Conservation (phyloP, 2,888 invertebrate genomes). For the Buathra laborator region DNA sequence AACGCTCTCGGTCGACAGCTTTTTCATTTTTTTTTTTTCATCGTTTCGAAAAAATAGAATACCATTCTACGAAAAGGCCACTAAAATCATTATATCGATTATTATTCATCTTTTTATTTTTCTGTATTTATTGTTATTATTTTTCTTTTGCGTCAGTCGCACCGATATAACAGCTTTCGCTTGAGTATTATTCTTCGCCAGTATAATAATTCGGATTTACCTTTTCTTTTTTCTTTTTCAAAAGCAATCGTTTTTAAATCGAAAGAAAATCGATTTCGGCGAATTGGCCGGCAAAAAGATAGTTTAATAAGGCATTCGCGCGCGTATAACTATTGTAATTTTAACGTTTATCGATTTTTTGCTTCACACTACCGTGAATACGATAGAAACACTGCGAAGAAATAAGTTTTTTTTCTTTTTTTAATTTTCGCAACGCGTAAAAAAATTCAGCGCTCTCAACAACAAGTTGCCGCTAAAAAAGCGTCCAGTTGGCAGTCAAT, state of each 20-base stretch:
- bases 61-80: conserved; percentile 72
- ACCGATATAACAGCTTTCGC: conserved; percentile 42
- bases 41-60: conserved; percentile 64
- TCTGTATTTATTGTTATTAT: conserved; percentile 21
- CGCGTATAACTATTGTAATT: too few relatives aligned
- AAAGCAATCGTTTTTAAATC: too few relatives aligned
- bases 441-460: conserved; percentile 34
- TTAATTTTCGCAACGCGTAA: background rate
- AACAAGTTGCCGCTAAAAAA: conserved; percentile 53
- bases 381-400: too few relatives aligned
- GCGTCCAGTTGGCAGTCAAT: conserved; percentile 80
- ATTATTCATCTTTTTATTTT: conserved; percentile 51
- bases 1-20: background rate
- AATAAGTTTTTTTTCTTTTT: background rate
- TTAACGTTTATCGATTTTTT: background rate
- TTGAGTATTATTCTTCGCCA: conserved; percentile 45
- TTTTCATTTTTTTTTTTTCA: conserved; percentile 38
- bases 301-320: too few relatives aligned
- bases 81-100: conserved; percentile 69
- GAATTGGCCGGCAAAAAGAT: too few relatives aligned
- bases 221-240: background rate
- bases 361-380: background rate
- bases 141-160: conserved; percentile 23
- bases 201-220: background rate
- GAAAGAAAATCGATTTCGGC: too few relatives aligned